phyloP scores from a whole-genome alignment of 2,888 invertebrate genomes.

The Dendrolimus pini region DNA sequence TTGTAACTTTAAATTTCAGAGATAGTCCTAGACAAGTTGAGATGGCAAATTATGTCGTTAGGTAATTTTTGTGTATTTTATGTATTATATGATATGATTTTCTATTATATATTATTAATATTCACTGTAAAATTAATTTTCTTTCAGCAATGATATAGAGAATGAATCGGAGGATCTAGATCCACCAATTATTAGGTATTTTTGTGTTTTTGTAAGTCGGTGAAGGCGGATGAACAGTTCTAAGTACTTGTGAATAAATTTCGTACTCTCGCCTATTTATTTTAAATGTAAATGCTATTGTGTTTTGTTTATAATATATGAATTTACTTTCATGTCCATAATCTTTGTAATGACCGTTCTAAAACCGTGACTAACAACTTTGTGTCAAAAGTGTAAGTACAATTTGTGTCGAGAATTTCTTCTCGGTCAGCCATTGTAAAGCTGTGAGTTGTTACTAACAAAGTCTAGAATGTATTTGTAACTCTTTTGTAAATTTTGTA shows the following conservation, averaged over 20 bases:
- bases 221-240: conserved; percentile 11
- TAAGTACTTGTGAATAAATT: conserved; percentile 42
- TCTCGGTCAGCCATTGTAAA: background rate
- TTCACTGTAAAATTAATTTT: conserved; percentile 37
- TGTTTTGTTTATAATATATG: conserved; percentile 11
- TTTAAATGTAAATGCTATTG: conserved; percentile 6
- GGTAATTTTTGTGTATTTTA: conserved; percentile 14
- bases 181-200: conserved; percentile 62
- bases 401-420: background rate
- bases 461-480: background rate
- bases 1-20: background rate
- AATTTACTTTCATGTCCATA: no score
- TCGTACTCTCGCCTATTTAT: conserved; percentile 8
- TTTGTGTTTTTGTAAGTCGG: conserved; percentile 18
- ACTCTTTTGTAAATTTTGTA: no score
- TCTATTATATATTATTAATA: conserved; percentile 13
- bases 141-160: conserved; percentile 68
- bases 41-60: conserved; percentile 5
- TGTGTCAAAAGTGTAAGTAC: conserved; percentile 9
- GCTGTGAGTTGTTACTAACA: conserved; percentile 2
- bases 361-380: background rate
- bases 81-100: conserved; percentile 12
- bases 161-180: conserved; percentile 41
- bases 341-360: no score
- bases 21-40: background rate